phyloP scores from a whole-genome alignment of 2,888 invertebrate species.

The Polyploca ridens region DNA sequence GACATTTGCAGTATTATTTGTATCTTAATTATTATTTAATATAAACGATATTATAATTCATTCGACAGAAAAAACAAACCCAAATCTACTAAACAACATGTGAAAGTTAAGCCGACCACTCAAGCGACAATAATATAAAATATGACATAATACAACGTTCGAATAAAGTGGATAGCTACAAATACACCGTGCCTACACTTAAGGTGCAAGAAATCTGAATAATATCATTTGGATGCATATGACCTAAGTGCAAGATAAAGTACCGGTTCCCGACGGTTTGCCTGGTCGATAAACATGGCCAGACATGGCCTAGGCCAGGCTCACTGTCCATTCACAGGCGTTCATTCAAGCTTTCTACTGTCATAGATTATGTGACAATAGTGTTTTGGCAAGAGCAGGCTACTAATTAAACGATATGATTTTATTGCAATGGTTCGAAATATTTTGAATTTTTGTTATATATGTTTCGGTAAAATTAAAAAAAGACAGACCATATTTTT shows the following conservation, averaged over 20 bases:
- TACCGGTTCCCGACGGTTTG: constrained; percentile 47
- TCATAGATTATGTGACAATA: constrained; percentile 49
- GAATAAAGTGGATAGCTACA: constrained; percentile 5
- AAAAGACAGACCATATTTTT: too few relatives aligned
- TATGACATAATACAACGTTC: background rate
- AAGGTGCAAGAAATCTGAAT: constrained; percentile 27
- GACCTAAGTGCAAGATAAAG: constrained; percentile 46
- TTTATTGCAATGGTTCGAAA: background rate
- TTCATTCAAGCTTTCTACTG: constrained; percentile 78
- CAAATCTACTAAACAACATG: background rate
- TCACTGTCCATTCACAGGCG: constrained; percentile 67
- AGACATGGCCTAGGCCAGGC: constrained; percentile 44
- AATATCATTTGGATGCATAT: constrained; percentile 34
- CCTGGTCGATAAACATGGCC: constrained; percentile 36
- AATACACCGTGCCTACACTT: constrained; percentile 6
- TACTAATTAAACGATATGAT: background rate
- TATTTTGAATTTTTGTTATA: too few relatives aligned
- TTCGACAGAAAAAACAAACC: too few relatives aligned
- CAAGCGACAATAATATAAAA: background rate
- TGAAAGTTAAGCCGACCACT: background rate
- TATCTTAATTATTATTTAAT: too few relatives aligned
- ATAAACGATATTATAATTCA: too few relatives aligned
- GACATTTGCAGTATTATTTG: too few relatives aligned
- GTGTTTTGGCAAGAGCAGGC: background rate
- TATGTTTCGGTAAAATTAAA: too few relatives aligned